Evolutionary conservation across 2,113 vertebrate genomes (phyloP).

Genomic region (Jaculus jaculus): DNA sequence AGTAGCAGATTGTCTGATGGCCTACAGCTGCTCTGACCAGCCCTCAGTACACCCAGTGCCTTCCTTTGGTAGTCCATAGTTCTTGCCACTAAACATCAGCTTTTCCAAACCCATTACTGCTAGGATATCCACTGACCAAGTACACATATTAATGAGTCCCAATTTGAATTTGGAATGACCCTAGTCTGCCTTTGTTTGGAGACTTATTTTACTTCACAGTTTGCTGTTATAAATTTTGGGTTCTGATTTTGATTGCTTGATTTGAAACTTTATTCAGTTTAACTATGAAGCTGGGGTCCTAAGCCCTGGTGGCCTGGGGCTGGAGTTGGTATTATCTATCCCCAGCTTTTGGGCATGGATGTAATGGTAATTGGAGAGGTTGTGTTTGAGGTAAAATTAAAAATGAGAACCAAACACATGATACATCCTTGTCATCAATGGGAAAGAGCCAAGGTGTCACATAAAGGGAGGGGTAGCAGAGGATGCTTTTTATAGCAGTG

Average conservation of each 20-base stretch:
- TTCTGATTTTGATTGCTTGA: neutral
- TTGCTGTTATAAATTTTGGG: neutral
- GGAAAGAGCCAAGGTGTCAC: neutral
- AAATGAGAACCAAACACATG: neutral
- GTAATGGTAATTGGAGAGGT: neutral
- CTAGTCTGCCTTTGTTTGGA: neutral
- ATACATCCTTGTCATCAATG: neutral
- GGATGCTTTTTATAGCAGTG: neutral
- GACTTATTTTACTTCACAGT: neutral
- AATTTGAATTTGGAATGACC: neutral
- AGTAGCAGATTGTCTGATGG: neutral
- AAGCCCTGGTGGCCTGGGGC: neutral
- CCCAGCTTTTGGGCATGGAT: neutral
- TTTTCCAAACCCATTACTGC: neutral
- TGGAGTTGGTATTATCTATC: neutral
- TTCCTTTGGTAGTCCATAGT: neutral
- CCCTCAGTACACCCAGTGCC: neutral
- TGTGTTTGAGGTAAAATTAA: neutral
- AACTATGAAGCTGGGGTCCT: neutral
- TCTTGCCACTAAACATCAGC: neutral
- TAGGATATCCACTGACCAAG: neutral
- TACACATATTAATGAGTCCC: neutral
- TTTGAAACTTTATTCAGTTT: conserved; percentile 19
- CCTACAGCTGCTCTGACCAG: neutral
- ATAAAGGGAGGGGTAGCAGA: neutral